Percentiles rank a stretch among this genome's conserved stretches.
phyloP scores from a whole-genome alignment of 53 echinoderm and acorn worm species.

The Glandiceps talaboti region DNA sequence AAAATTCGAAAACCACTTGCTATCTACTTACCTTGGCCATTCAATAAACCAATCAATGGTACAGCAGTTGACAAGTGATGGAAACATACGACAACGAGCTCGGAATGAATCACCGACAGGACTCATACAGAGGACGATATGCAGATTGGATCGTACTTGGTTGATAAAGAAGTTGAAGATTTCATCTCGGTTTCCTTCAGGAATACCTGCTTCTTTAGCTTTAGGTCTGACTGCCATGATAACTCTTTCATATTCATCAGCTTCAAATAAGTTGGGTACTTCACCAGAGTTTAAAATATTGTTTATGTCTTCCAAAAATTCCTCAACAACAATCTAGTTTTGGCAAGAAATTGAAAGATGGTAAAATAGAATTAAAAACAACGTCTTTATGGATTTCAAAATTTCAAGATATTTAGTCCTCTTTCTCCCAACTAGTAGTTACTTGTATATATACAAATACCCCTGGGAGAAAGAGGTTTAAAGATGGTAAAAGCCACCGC shows the following conservation, averaged over 20 bases:
- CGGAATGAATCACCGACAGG: constrained; percentile 94
- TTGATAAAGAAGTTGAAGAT: constrained; percentile 99
- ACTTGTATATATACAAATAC: no score
- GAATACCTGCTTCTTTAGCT: constrained; percentile 83
- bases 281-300: constrained; percentile 98
- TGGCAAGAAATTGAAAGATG: neutral
- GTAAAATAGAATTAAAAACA: no score
- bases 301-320: constrained; percentile 98
- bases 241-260: constrained; percentile 90
- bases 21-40: constrained; percentile 98
- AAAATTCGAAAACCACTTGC: no score
- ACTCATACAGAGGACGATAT: constrained; percentile 99
- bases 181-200: constrained; percentile 97
- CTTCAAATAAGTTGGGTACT: constrained; percentile 88
- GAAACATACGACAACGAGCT: constrained; percentile 91
- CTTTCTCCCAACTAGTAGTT: no score
- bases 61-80: constrained; percentile 94
- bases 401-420: no score
- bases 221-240: constrained; percentile 75
- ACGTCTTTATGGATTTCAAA: no score
- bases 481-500: no score
- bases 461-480: no score
- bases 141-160: constrained; percentile 89
- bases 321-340: constrained; percentile 81
- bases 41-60: constrained; percentile 99